Base-by-base conservation (phyloP, 2,797 vertebrate genomes). In the Valencia hispanica region DNA sequence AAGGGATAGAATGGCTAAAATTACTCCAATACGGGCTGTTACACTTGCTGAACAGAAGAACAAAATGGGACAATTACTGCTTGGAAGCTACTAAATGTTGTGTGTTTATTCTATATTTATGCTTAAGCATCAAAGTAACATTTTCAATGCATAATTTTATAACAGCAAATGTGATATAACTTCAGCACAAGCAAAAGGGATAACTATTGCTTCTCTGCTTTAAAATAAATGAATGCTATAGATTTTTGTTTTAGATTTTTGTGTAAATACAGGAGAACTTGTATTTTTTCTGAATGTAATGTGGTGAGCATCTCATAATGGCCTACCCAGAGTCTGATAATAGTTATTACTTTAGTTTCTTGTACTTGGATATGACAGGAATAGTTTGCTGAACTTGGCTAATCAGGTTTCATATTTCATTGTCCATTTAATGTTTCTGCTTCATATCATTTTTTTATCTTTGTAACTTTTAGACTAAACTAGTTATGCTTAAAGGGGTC, bases 341-440 rank as follows among this genome's bases (percentile, higher is more conserved):
- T n/a, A 41, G 12, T 66, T n/a, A 7, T 34, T 41, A 43, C 14
- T 43, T 17, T 43, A 43, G 39, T 68, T 43, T 68, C 36, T 43
- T n/a, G 12, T n/a, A 27, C 25, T 27, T 68, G 25, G 25, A 34
- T 36, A 25, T 53, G 18, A 70, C 10, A 70, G 25, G 22, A 82
- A 76, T 20, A 34, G 27, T 73, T 69, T 36, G 61, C 51, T 73
- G 34, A 17, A 30, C 30, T 74, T 75, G 12, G 11, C 6, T 45
- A 41, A 70, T 77, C 45, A 76, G 27, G 63, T 73, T 77, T 69
- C 14, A 53, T 5, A 20, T 79, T 79, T 71, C 30, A 17, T 43
- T 27, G n/a, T 43, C 25, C 10, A 27, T 68, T n/a, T 43, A 65
- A 36, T 39, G 2, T 36, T 14, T 36, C 10, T 36, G 20, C 30